These are phyloP conservation scores for Asarcornis scutulata DNA, from an alignment of 2,113 vertebrate genomes.

Conservation along the genomic window DNA sequence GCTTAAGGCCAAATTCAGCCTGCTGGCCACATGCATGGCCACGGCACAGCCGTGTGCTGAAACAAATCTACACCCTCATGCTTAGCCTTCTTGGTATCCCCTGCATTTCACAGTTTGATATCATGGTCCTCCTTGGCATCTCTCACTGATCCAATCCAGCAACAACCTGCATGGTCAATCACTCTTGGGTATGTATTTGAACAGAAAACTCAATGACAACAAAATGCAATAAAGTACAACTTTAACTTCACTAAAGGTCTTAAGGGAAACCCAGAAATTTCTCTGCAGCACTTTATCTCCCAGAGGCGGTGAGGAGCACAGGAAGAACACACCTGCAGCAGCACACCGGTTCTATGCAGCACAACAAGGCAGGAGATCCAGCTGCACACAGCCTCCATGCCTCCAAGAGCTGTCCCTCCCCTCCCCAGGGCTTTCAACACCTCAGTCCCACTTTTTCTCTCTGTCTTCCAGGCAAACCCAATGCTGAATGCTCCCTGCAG, in stretches of 20 bases:
- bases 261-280: background rate
- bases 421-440: background rate
- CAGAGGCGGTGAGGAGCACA: background rate
- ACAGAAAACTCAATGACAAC: background rate
- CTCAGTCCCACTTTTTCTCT: background rate
- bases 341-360: background rate
- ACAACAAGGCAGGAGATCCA: background rate
- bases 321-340: background rate
- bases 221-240: background rate
- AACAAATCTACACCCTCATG: rapidly evolving
- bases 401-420: background rate
- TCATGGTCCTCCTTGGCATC: background rate
- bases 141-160: background rate
- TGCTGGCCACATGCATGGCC: background rate
- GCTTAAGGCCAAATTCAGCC: background rate
- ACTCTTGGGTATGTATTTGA: rapidly evolving
- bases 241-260: background rate
- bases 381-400: background rate
- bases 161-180: background rate
- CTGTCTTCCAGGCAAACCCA: background rate
- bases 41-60: rapidly evolving
- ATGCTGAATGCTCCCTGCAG: rapidly evolving
- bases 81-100: background rate
- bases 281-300: constrained; percentile 3
- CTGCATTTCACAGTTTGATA: background rate